Percentiles rank a stretch among this genome's conserved stretches.
These are phyloP conservation scores for Ctenodactylus gundi DNA, from an alignment of 2,113 vertebrate genomes.

Conservation along the genomic window DNA sequence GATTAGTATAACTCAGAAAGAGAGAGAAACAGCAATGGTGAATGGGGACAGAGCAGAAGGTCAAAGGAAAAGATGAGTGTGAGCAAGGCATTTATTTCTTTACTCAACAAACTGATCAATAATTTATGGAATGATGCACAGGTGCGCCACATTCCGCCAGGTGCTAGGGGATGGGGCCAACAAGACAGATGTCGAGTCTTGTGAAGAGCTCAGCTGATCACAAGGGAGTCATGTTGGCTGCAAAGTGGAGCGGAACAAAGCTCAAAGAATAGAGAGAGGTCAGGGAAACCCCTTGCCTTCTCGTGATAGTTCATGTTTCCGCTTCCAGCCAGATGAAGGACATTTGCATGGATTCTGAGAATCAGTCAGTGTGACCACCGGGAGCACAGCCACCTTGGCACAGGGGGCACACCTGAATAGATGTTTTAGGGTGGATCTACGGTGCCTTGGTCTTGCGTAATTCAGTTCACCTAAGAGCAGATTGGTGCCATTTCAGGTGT, in stretches of 20 bases:
- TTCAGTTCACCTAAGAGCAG: background rate
- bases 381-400: background rate
- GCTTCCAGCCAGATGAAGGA: background rate
- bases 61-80: background rate
- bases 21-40: background rate
- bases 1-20: background rate
- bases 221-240: background rate
- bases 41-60: background rate
- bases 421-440: background rate
- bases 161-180: background rate
- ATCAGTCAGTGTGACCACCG: background rate
- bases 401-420: no score
- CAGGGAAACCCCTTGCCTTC: background rate
- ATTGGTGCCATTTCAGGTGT: background rate
- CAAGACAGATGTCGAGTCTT: background rate
- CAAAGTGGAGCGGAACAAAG: background rate
- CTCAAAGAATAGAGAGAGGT: background rate
- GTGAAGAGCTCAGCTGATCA: background rate
- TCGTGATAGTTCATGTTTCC: background rate
- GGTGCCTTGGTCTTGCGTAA: background rate
- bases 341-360: background rate
- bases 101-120: background rate
- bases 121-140: background rate
- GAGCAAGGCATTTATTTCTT: background rate
- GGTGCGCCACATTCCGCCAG: background rate